Conservation (phyloP, 2,797 vertebrate species). For the Brachyrhaphis roseni region DNA sequence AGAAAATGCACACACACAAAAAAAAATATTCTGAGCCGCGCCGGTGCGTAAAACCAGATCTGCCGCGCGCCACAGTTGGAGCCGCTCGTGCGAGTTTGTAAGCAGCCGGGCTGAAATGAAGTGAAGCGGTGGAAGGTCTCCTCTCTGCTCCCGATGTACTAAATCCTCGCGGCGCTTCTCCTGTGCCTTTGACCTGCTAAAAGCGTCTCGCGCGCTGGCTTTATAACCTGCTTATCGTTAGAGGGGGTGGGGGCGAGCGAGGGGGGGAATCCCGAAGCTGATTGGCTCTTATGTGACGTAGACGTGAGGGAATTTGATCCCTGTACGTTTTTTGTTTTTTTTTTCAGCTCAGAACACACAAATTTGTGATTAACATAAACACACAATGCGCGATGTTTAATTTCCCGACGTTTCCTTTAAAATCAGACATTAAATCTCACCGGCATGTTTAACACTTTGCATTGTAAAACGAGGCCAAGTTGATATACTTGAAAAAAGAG, state of each 20-base stretch:
- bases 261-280: slow-evolving; percentile 48
- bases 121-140: slow-evolving; percentile 56
- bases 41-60: slow-evolving; percentile 54
- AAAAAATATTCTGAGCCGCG: slow-evolving; percentile 20
- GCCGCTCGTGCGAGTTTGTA: slow-evolving; percentile 36
- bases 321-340: background rate
- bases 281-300: slow-evolving; percentile 73
- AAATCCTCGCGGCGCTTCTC: slow-evolving; percentile 70
- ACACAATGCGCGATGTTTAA: slow-evolving; percentile 20
- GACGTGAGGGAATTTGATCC: slow-evolving; percentile 68
- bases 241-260: slow-evolving; percentile 9
- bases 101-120: slow-evolving; percentile 32
- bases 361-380: slow-evolving; percentile 8
- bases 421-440: too few relatives aligned
- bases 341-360: slow-evolving; percentile 16
- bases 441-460: background rate
- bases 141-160: slow-evolving; percentile 59
- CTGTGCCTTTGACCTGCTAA: slow-evolving; percentile 72
- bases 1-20: slow-evolving; percentile 1
- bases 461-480: background rate
- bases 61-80: slow-evolving; percentile 25
- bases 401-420: slow-evolving; percentile 23
- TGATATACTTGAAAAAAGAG: background rate
- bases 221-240: slow-evolving; percentile 62
- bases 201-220: slow-evolving; percentile 39